Evolutionary conservation across 2,888 invertebrate species (phyloP), one percentile per base, ranked within the genome.

Genomic region (Galerucella calmariensis): DNA sequence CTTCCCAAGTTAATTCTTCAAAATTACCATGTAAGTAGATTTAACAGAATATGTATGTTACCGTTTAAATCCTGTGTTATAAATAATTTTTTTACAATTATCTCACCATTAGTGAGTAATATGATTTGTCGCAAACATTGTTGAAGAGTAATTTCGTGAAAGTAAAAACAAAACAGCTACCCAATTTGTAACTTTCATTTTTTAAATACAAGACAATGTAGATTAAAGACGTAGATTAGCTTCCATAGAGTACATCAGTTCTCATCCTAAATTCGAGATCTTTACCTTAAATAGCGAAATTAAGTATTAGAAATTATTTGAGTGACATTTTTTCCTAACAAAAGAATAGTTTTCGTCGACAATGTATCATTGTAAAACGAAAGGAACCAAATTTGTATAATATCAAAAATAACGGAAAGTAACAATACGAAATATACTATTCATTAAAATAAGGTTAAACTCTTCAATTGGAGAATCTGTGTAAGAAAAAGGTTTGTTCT

Each of bases 181-280:
- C 63, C 9, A 44, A 46, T 65, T 44, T 46, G 46, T 65, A 65
- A 46, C 63, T 65, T 65, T 65, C 63, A 44, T 65, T 46, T 65
- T 61, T 65, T 46, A 44, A 44, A 63, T 35, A 16, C n/a, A 20
- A 20, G 44, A 46, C 46, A 46, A 46, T 65, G 5, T 65, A 65
- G 63, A 65, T 65, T 65, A 20, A 65, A 16, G 11, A 65, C 46
- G 5, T 12, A 20, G 63, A 65, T 65, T 46, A 46, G 20, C 46
- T 12, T 1, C 16, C 46, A 46, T 46, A 46, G 16, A n/a, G 62
- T 35, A 27, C 16, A 41, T 35, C 35, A 11, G 35, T 65, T 65
- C 20, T 46, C 20, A 46, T 14, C 9, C 46, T 46, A 65, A 46
- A 44, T 65, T 46, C 16, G 11, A 65, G 16, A 65, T 44, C 46